Evolutionary conservation across 2,797 vertebrate species (phyloP), one percentile per base, ranked within the genome.

Genomic region (Lates japonicus): DNA sequence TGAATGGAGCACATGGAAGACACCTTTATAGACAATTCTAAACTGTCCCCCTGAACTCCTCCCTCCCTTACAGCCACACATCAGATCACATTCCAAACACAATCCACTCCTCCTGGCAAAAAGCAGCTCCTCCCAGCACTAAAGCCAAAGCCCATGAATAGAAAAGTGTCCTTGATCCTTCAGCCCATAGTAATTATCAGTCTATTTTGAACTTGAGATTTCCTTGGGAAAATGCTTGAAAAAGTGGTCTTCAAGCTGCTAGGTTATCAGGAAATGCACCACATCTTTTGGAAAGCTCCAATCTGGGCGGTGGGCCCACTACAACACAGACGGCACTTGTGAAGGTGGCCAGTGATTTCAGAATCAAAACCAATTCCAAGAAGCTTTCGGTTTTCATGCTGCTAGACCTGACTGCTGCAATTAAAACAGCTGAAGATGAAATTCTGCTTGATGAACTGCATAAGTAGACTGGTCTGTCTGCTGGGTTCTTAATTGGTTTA

Each of bases 241-340:
- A 60, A 76, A 49, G 58, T 39, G n/a, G 20, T 65, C 11, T 65
- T 70, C 39, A 79, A 76, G 68, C 67, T 48, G 76, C 65, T 14
- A 66, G 52, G 61, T 71, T 83, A 62, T 73, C 70, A 63, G 25
- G 64, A 73, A 78, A 63, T 14, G 46, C 39, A 78, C 48, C 49
- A n/a, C 25, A 37, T 87, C 41, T 79, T 71, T 29, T 55, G 37
- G 67, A 62, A 29, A 16, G 52, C 78, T 63, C 51, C 44, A 44
- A 37, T 81, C 60, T 67, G 61, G 80, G 82, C 69, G 10, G 25
- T 5, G 13, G 48, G 77, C 73, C 83, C 67, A 78, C 58, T 4
- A 39, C 67, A 74, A 69, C 68, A 66, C 63, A 74, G 69, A 65
- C 67, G 9, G 41, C 72, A 60, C 80, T 83, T 61, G 81, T 77